Percentiles rank a stretch among this genome's conserved stretches.
phyloP scores from a whole-genome alignment of 1,140 invertebrate species.

The Sycophila sp. region DNA sequence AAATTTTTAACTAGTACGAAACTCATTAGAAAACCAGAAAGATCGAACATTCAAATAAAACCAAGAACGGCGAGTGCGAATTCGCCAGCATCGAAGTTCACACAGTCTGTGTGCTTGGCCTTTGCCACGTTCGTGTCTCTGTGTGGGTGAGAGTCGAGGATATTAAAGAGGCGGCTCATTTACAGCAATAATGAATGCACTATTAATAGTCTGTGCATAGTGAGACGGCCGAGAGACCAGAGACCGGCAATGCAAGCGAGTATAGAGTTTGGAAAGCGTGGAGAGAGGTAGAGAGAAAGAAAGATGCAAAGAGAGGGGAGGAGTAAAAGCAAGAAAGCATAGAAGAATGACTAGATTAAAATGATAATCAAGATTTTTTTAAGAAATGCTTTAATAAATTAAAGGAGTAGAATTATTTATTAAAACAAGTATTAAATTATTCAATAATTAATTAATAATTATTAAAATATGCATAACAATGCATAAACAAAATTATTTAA shows the following conservation, averaged over 20 bases:
- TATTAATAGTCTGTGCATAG: constrained; percentile 57
- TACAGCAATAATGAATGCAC: constrained; percentile 62
- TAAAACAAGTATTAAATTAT: no score
- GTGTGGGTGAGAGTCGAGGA: constrained; percentile 44
- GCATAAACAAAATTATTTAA: no score
- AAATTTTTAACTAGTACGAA: no score
- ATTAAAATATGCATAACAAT: no score
- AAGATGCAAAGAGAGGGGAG: neutral
- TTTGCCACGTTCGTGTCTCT: neutral
- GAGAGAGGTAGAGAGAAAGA: neutral
- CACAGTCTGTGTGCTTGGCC: neutral
- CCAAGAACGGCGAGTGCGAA: constrained; percentile 6
- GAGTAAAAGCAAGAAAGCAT: neutral
- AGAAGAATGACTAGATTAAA: neutral
- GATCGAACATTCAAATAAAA: constrained; percentile 10
- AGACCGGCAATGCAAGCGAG: neutral
- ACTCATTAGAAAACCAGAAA: no score
- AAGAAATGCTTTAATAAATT: no score
- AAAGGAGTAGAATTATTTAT: no score
- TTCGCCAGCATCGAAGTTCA: neutral
- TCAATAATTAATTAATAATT: no score
- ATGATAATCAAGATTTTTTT: no score
- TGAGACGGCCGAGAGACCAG: neutral
- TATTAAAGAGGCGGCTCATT: constrained; percentile 66
- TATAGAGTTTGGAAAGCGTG: no score